phyloP scores from a whole-genome alignment of 2,113 vertebrate species.

The Ophthalmotilapia sp. region DNA sequence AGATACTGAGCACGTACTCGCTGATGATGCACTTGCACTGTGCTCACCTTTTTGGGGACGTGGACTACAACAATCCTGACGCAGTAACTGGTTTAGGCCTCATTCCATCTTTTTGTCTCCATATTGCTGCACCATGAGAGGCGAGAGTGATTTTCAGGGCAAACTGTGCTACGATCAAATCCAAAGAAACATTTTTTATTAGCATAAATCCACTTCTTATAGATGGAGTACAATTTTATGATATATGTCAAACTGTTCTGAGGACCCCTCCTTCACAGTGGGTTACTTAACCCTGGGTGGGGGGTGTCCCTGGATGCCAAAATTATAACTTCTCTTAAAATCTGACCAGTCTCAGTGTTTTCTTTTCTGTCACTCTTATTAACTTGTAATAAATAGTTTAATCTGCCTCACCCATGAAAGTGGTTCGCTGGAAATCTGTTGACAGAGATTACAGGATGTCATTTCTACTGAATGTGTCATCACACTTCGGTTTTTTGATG shows the following conservation, averaged over 20 bases:
- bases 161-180: background rate
- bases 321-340: background rate
- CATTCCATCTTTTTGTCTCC: background rate
- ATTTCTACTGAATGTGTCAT: background rate
- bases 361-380: background rate
- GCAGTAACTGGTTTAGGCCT: background rate
- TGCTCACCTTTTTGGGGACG: background rate
- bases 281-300: rapidly evolving
- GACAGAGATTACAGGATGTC: background rate
- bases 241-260: background rate
- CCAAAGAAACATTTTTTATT: background rate
- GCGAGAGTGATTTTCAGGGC: background rate
- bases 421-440: background rate
- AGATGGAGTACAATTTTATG: background rate
- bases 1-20: background rate
- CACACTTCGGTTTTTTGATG: background rate
- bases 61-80: background rate
- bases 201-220: background rate
- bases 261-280: background rate
- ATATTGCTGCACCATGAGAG: background rate
- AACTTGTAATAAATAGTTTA: background rate
- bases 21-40: background rate
- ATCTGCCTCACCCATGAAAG: background rate
- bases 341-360: background rate
- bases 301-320: rapidly evolving